Percentiles rank a stretch among this genome's conserved stretches.
Evolutionary conservation across 1,140 invertebrate species (phyloP).

Genomic region (Sminthurides bifidus): DNA sequence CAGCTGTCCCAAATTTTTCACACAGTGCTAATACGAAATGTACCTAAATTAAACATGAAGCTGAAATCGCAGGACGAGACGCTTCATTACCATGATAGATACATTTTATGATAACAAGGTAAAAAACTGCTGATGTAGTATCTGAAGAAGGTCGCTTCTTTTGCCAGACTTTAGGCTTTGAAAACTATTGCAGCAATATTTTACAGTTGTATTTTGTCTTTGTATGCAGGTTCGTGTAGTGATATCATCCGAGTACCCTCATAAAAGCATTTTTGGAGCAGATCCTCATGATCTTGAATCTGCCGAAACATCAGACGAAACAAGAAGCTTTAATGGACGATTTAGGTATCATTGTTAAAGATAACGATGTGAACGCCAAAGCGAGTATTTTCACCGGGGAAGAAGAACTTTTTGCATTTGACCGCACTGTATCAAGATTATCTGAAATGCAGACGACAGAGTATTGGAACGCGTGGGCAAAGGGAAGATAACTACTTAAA

Average conservation of each 20-base stretch:
- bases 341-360: constrained; percentile 62
- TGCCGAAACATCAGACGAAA: constrained; percentile 47
- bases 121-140: constrained; percentile 13
- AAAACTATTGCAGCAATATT: neutral
- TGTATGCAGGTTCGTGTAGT: constrained; percentile 59
- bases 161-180: neutral
- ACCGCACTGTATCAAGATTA: constrained; percentile 80
- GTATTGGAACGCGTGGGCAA: constrained; percentile 76
- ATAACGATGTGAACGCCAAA: constrained; percentile 46
- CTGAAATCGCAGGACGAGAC: constrained; percentile 69
- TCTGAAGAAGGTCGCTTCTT: neutral
- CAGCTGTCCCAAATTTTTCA: constrained; percentile 86
- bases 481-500: constrained; percentile 41
- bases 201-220: too few species aligned
- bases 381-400: constrained; percentile 91
- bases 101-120: constrained; percentile 92
- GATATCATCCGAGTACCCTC: constrained; percentile 61
- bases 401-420: constrained; percentile 94
- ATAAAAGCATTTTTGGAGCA: constrained; percentile 60
- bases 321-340: constrained; percentile 88
- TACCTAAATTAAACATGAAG: constrained; percentile 68
- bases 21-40: constrained; percentile 79
- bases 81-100: constrained; percentile 96
- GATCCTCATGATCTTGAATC: constrained; percentile 39
- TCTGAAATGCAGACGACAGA: constrained; percentile 88